These are phyloP conservation scores for Sapayoa aenigma DNA, from an alignment of 2,113 vertebrate species.

Conservation along the genomic window DNA sequence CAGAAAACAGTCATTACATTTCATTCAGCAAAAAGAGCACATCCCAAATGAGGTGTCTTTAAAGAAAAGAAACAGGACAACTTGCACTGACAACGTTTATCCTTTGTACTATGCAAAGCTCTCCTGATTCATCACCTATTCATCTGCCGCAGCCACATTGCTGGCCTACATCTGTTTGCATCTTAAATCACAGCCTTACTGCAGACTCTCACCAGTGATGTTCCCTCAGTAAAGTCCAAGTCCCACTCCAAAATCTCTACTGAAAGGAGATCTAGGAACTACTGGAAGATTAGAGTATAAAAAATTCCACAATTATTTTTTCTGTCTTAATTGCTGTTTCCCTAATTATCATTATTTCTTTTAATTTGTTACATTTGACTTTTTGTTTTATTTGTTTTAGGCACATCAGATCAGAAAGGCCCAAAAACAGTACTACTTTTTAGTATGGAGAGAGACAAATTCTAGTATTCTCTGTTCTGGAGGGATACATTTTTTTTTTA, in stretches of 20 bases:
- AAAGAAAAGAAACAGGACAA: conserved; percentile 48
- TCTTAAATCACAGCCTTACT: conserved; percentile 24
- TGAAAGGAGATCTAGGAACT: background rate
- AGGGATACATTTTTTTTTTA: background rate
- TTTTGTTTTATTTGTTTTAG: background rate
- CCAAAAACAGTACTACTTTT: background rate
- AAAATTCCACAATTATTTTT: background rate
- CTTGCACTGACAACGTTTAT: conserved; percentile 16
- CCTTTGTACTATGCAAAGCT: conserved; percentile 35
- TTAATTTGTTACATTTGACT: background rate
- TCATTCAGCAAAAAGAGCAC: background rate
- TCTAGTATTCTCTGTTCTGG: background rate
- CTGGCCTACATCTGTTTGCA: background rate
- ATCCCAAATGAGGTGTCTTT: conserved; percentile 53
- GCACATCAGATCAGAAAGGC: background rate
- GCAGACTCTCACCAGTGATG: background rate
- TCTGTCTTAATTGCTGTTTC: background rate
- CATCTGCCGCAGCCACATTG: background rate
- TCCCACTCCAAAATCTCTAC: background rate
- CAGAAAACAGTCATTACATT: conserved; percentile 28
- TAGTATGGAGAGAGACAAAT: background rate
- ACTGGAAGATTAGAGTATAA: background rate
- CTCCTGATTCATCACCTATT: conserved; percentile 54
- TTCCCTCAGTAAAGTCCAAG: background rate
- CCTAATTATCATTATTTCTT: background rate